Evolutionary conservation across 2,888 invertebrate species (phyloP), one percentile per base, ranked within the genome.

Genomic region (Euproctis similis): DNA sequence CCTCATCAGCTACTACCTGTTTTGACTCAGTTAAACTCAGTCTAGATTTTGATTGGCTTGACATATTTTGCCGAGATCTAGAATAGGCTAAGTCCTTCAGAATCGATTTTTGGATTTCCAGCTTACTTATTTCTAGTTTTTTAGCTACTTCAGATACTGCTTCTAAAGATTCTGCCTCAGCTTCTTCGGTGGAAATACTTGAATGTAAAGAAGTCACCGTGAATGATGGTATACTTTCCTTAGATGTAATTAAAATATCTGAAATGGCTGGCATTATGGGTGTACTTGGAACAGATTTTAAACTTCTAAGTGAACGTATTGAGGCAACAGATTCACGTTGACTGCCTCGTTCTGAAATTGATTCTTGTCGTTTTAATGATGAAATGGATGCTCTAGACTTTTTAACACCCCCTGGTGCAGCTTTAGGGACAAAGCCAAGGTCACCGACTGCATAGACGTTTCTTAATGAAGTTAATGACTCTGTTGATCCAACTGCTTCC

Each of bases 361-460:
- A 24, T 18, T 36, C 19, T n/a, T 23, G 2, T 18, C 24, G 8
- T 22, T 12, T 6, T 1, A 14, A 20, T 4, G 29, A 8, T 1
- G 7, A 8, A 6, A 16, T 1, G 2, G 18, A 21, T 6, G 2
- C 3, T 4, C 17, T 13, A 1, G 34, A 25, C 14, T 24, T 41
- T 18, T 6, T 34, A 5, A 19, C 1, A 11, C 9, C 6, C 1
- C 17, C 18, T 9, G 10, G 12, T 10, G 33, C 14, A 6, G 59
- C 41, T 47, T 87, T 87, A 0, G 89, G 89, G 38, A 89, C 73
- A 43, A 91, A 89, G 3, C 90, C 91, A 34, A 90, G 84, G 59
- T 89, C 89, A 7, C 91, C 91, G 39, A 87, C 86, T 22, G 82
- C 74, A 50, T 91, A 91, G 6, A 88, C 72, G 8, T 82, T 82